phyloP scores from a whole-genome alignment of 2,113 vertebrate genomes.

The Halichoeres trimaculatus region DNA sequence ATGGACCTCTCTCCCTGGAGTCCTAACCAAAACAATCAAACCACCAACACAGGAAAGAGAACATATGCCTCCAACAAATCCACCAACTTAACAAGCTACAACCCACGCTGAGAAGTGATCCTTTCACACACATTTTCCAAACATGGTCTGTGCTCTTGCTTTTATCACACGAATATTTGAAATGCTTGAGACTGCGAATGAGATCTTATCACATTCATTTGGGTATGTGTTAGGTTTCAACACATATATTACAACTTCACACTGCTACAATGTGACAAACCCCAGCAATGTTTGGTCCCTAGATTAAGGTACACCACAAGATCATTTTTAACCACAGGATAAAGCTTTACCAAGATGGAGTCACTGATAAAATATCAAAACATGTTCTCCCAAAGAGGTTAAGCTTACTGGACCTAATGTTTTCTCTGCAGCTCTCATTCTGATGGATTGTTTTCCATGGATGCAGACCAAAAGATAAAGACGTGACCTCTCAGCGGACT shows the following conservation, averaged over 20 bases:
- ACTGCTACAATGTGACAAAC: not conserved
- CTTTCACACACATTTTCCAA: not conserved
- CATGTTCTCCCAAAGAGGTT: slow-evolving; percentile 22
- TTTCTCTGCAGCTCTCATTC: slow-evolving; percentile 61
- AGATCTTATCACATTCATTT: slow-evolving; percentile 36
- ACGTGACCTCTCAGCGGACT: slow-evolving; percentile 53
- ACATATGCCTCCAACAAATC: slow-evolving; percentile 53
- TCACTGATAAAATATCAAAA: slow-evolving; percentile 42
- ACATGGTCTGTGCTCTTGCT: slow-evolving; percentile 2
- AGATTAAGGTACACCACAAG: not conserved
- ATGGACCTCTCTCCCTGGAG: slow-evolving; percentile 56
- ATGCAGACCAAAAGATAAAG: slow-evolving; percentile 81
- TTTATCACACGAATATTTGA: slow-evolving; percentile 28
- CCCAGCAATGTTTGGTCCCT: not conserved
- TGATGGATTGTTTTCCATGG: slow-evolving; percentile 76
- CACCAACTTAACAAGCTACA: slow-evolving; percentile 36
- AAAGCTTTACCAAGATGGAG: slow-evolving; percentile 41
- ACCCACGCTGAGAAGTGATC: slow-evolving; percentile 13
- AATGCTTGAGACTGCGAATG: slow-evolving; percentile 14
- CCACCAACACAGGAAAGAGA: slow-evolving; percentile 64
- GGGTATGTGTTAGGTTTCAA: slow-evolving; percentile 9
- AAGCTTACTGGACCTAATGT: slow-evolving; percentile 39
- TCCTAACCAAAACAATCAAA: slow-evolving; percentile 67
- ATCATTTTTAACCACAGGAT: slow-evolving; percentile 14
- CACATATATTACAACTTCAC: slow-evolving; percentile 6